These are phyloP conservation scores for Aleadryas rufinucha DNA, from an alignment of 2,113 vertebrate genomes.

Conservation along the genomic window DNA sequence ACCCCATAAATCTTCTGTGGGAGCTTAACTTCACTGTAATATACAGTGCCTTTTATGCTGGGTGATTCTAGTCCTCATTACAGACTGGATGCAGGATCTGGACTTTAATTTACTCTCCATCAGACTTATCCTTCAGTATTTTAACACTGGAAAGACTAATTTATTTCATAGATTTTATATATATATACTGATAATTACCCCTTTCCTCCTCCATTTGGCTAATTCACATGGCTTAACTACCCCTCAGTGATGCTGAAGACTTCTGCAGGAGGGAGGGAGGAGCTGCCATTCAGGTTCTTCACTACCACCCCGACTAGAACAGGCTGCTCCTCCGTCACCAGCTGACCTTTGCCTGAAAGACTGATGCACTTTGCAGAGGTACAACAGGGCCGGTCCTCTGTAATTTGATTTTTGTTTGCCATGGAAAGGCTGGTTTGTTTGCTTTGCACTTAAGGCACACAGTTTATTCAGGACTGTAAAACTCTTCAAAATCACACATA, in stretches of 20 bases:
- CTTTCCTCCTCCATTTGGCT: not conserved
- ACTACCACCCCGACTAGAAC: not conserved
- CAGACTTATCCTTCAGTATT: not conserved
- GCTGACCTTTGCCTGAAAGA: constrained; percentile 47
- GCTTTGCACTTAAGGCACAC: not conserved
- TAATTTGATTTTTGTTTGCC: constrained; percentile 49
- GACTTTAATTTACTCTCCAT: not conserved
- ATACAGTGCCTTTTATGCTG: not conserved
- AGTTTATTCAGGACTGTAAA: constrained; percentile 6
- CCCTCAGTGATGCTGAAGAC: not conserved
- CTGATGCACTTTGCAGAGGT: not conserved
- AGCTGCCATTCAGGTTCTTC: constrained; percentile 14
- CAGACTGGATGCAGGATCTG: not conserved
- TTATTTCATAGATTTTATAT: not conserved
- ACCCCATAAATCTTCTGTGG: not conserved
- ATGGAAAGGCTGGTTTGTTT: constrained; percentile 23
- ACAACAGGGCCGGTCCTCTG: not conserved
- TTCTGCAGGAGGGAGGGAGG: not conserved
- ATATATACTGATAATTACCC: not conserved
- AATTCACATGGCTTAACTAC: not conserved
- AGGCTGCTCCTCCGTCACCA: not conserved
- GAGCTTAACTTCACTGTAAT: not conserved
- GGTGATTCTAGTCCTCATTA: not conserved
- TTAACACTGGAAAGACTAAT: not conserved
- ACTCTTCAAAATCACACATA: constrained; percentile 19